Evolutionary conservation across 2,797 vertebrate species (phyloP).

Genomic region (Sebastes trivittatus): DNA sequence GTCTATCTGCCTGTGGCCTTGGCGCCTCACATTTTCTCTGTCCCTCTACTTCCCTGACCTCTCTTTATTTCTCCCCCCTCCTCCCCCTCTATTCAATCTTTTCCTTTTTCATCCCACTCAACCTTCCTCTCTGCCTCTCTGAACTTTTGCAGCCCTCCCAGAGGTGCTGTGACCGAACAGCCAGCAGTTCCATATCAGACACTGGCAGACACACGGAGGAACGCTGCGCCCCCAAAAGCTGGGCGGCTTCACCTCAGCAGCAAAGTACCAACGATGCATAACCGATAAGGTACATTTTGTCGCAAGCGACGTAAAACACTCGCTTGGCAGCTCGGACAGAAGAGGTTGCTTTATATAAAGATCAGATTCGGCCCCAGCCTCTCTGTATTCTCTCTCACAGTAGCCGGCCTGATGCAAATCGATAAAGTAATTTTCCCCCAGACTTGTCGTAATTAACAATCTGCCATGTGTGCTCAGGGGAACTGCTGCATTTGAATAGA

Average conservation of each 20-base stretch:
- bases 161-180: conserved; percentile 24
- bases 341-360: conserved; percentile 45
- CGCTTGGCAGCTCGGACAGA: conserved; percentile 15
- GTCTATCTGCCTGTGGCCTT: conserved; percentile 47
- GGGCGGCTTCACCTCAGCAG: conserved; percentile 13
- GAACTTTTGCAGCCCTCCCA: conserved; percentile 54
- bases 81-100: conserved; percentile 26
- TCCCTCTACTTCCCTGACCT: conserved; percentile 40
- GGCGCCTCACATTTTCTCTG: conserved; percentile 37
- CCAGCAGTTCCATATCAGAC: conserved; percentile 24
- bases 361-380: conserved; percentile 15
- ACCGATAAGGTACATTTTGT: conserved; percentile 48
- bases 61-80: conserved; percentile 28
- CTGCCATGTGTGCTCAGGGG: conserved; percentile 67
- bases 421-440: conserved; percentile 78
- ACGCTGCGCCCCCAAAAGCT: conserved; percentile 6
- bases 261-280: conserved; percentile 20
- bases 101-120: conserved; percentile 46
- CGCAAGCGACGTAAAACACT: conserved; percentile 7
- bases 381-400: conserved; percentile 53
- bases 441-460: conserved; percentile 78
- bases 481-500: conserved; percentile 65
- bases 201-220: conserved; percentile 30
- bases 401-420: conserved; percentile 70
- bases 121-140: conserved; percentile 19